Evolutionary conservation across 2,797 vertebrate genomes (phyloP).

Genomic region (Myripristis jacobus): DNA sequence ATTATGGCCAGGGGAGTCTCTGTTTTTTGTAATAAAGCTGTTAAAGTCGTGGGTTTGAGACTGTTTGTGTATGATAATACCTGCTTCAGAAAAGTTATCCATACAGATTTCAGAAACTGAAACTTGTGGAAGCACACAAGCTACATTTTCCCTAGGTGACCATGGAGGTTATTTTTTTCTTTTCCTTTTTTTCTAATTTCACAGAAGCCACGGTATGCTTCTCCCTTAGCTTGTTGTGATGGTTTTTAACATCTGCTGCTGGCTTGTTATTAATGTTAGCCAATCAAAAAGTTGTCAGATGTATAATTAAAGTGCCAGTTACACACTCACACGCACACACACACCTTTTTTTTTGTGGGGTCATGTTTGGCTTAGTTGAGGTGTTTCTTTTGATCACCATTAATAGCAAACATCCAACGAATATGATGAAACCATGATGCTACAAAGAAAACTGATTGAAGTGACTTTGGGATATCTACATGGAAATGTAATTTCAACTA

Average conservation of each 20-base stretch:
- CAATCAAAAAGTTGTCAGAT: slow-evolving; percentile 77
- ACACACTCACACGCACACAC: slow-evolving; percentile 42
- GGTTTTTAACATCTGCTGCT: slow-evolving; percentile 69
- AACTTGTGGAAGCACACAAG: slow-evolving; percentile 19
- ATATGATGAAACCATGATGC: slow-evolving; percentile 41
- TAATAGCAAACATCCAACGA: slow-evolving; percentile 54
- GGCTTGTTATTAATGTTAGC: slow-evolving; percentile 75
- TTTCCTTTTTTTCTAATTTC: slow-evolving; percentile 25
- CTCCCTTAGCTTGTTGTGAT: slow-evolving; percentile 49
- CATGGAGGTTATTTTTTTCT: slow-evolving; percentile 37
- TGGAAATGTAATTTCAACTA: slow-evolving; percentile 26
- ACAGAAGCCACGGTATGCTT: slow-evolving; percentile 48
- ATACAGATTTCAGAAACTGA: slow-evolving; percentile 7
- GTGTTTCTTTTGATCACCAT: slow-evolving; percentile 81
- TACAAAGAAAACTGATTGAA: slow-evolving; percentile 38
- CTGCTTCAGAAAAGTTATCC: background rate
- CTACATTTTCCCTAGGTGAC: slow-evolving; percentile 54
- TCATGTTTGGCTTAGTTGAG: slow-evolving; percentile 76
- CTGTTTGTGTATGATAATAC: background rate
- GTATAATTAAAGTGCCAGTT: slow-evolving; percentile 78
- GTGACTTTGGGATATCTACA: slow-evolving; percentile 6
- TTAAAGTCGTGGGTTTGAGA: background rate
- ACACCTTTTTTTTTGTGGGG: slow-evolving; percentile 51
- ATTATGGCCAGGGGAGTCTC: too few species aligned
- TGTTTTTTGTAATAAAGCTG: too few species aligned